Conservation (phyloP, 2,888 invertebrate genomes). For the Digitonthophagus gazella region DNA sequence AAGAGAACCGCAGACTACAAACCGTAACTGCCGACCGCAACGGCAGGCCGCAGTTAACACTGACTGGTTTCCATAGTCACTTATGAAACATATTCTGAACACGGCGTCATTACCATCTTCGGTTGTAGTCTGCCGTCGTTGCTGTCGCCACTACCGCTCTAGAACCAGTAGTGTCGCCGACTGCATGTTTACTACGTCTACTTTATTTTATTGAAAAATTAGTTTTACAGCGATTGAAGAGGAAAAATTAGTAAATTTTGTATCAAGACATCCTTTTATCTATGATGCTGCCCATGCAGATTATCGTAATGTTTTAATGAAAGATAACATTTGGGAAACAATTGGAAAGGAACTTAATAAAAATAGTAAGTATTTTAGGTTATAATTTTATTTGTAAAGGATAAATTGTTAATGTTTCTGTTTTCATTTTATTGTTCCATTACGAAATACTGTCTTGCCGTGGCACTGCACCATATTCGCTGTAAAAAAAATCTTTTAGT, state of each 20-base stretch:
- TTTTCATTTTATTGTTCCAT: neutral
- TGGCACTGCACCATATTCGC: constrained; percentile 12
- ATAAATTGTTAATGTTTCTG: neutral
- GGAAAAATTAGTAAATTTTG: constrained; percentile 7
- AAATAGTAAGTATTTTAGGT: constrained; percentile 18
- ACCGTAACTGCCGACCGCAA: constrained; percentile 18
- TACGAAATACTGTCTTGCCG: constrained; percentile 11
- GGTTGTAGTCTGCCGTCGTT: neutral
- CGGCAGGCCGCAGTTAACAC: neutral
- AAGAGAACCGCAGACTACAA: constrained; percentile 17
- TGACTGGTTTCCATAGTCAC: constrained; percentile 17
- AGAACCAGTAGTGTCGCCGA: constrained; percentile 20
- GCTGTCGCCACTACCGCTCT: constrained; percentile 12
- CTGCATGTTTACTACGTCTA: neutral
- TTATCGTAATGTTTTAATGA: constrained; percentile 17
- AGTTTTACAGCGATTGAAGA: constrained; percentile 5
- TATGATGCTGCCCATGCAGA: constrained; percentile 10
- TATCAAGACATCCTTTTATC: neutral
- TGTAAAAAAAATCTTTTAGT: constrained; percentile 18
- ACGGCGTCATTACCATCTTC: constrained; percentile 10
- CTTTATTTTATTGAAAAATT: too few relatives aligned
- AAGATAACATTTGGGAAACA: constrained; percentile 15
- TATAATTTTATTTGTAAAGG: too few relatives aligned
- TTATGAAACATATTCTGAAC: constrained; percentile 17
- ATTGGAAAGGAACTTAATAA: constrained; percentile 15